These are phyloP conservation scores for Eueides isabella DNA, from an alignment of 1,140 invertebrate genomes.

Conservation along the genomic window DNA sequence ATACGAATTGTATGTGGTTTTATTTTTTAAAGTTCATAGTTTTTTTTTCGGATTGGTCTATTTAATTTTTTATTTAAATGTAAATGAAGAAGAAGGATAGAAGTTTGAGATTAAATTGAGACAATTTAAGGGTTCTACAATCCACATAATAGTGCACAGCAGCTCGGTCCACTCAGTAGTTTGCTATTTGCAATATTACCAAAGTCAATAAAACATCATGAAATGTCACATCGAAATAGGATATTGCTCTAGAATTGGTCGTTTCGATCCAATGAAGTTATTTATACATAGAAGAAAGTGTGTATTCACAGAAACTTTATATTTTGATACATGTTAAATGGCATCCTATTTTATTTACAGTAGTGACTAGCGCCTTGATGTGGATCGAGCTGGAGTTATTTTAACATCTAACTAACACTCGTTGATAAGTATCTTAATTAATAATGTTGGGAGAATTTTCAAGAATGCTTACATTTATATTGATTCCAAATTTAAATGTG, in stretches of 20 bases:
- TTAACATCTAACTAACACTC: not conserved
- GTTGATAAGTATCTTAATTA: not conserved
- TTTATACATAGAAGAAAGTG: not conserved
- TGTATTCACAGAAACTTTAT: slow-evolving; percentile 7
- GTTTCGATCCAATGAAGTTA: not conserved
- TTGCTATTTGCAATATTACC: not conserved
- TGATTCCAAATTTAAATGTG: not conserved
- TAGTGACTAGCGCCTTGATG: not conserved
- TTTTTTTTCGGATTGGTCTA: not conserved
- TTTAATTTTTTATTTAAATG: not conserved
- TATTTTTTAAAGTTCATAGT: not conserved
- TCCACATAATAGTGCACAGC: not conserved
- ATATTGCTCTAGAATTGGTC: not conserved
- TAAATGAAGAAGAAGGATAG: not conserved
- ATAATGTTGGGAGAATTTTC: slow-evolving; percentile 4
- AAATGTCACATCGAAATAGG: slow-evolving; percentile 6
- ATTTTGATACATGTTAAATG: slow-evolving; percentile 6
- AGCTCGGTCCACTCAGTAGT: not conserved
- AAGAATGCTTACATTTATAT: not conserved
- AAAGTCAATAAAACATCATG: not conserved
- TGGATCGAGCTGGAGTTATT: not conserved
- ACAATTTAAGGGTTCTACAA: not conserved
- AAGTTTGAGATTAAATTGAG: not conserved
- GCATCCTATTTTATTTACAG: slow-evolving; percentile 6
- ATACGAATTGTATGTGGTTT: too few relatives aligned